These are phyloP conservation scores for Coptotermes formosanus DNA, from an alignment of 1,140 invertebrate genomes.

Conservation along the genomic window DNA sequence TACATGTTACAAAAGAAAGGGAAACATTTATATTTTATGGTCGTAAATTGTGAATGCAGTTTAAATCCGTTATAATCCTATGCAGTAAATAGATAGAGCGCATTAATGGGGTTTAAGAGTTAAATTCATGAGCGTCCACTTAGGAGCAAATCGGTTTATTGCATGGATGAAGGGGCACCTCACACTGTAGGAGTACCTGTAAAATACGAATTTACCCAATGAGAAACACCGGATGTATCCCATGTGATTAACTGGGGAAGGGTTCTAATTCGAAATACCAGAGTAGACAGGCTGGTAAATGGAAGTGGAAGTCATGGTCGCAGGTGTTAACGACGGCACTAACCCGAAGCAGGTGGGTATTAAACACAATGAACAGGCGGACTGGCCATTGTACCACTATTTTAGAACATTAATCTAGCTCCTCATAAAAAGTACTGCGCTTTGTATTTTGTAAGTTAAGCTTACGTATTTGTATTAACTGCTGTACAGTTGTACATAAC, in stretches of 20 bases:
- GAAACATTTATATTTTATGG: not conserved
- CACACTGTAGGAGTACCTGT: not conserved
- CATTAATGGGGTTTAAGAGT: not conserved
- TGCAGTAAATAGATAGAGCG: not conserved
- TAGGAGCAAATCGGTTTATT: slow-evolving; percentile 6
- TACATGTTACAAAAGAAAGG: not conserved
- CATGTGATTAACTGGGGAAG: not conserved
- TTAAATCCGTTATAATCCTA: slow-evolving; percentile 4
- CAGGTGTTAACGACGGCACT: not conserved
- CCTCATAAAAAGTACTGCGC: too few relatives aligned
- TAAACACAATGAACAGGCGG: not conserved
- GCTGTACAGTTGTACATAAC: too few relatives aligned
- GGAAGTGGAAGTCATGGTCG: not conserved
- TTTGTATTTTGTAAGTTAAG: too few relatives aligned
- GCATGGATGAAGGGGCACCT: not conserved
- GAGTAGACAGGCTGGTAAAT: not conserved
- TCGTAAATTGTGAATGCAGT: not conserved
- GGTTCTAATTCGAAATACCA: not conserved
- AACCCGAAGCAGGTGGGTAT: not conserved
- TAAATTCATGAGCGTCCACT: slow-evolving; percentile 5
- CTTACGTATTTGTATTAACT: too few relatives aligned
- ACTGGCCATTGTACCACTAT: not conserved
- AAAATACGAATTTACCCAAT: not conserved
- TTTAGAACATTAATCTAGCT: not conserved
- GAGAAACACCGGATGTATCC: not conserved